Percentiles rank a stretch among this genome's conserved stretches.
Conservation (phyloP, 2,113 vertebrate genomes). For the Camelus dromedarius region DNA sequence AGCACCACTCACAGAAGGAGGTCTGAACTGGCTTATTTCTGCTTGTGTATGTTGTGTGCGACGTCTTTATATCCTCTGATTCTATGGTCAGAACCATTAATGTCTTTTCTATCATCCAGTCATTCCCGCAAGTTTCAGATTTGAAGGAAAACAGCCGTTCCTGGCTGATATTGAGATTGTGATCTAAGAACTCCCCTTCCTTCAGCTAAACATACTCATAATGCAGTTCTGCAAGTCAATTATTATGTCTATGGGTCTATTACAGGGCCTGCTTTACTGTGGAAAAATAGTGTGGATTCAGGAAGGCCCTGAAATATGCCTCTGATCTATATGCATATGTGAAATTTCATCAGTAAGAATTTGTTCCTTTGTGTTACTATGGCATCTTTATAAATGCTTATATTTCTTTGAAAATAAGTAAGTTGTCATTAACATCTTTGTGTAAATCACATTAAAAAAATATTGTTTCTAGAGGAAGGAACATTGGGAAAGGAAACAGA, state of each 20-base stretch:
- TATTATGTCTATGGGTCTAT: neutral
- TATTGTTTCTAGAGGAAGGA: conserved; percentile 40
- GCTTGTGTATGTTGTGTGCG: neutral
- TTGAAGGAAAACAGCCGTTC: neutral
- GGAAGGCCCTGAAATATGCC: neutral
- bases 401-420: conserved; percentile 45
- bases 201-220: neutral
- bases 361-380: neutral
- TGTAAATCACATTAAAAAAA: neutral
- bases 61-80: neutral
- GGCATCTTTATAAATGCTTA: neutral
- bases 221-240: neutral
- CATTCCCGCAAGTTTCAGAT: neutral
- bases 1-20: neutral
- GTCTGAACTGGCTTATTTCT: neutral
- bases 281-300: neutral
- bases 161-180: neutral
- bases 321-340: neutral
- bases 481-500: conserved; percentile 17
- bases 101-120: neutral
- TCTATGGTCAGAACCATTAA: neutral
- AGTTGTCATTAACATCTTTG: conserved; percentile 42
- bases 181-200: neutral
- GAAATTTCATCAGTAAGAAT: conserved; percentile 9
- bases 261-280: neutral